Evolutionary conservation across 2,888 invertebrate genomes (phyloP).

Genomic region (Spatulosminthurus flaviceps): DNA sequence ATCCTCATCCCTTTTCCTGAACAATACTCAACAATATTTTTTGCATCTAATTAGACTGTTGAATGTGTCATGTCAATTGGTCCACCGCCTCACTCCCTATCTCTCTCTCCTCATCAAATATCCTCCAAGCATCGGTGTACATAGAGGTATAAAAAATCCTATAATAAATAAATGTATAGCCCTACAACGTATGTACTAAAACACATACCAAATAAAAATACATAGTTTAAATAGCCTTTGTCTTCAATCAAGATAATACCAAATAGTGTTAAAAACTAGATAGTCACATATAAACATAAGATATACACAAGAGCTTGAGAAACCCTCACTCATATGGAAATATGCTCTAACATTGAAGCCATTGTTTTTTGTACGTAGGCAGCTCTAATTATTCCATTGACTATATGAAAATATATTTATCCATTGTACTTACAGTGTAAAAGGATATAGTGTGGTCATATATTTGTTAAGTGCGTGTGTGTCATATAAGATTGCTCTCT

Average conservation of each 20-base stretch:
- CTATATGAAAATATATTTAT: neutral
- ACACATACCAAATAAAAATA: too few species aligned
- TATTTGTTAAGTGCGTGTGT: neutral
- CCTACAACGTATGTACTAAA: too few species aligned
- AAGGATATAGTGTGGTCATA: neutral
- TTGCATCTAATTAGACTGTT: slow-evolving; percentile 13
- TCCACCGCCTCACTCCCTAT: neutral
- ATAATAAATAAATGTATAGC: too few species aligned
- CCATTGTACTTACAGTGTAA: neutral
- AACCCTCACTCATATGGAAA: slow-evolving; percentile 3
- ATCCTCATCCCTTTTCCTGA: neutral
- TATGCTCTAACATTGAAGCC: neutral
- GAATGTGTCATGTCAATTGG: slow-evolving; percentile 5
- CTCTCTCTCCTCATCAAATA: neutral
- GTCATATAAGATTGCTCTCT: too few species aligned
- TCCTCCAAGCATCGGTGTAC: neutral
- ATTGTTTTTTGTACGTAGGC: neutral
- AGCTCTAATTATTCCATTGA: slow-evolving; percentile 4
- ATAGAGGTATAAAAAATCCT: too few species aligned
- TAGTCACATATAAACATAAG: too few species aligned
- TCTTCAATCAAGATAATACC: too few species aligned
- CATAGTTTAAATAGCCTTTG: too few species aligned
- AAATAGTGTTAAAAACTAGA: too few species aligned
- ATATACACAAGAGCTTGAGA: neutral
- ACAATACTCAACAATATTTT: slow-evolving; percentile 9